phyloP scores from a whole-genome alignment of 2,888 invertebrate genomes.

The Drosophila birchii region DNA sequence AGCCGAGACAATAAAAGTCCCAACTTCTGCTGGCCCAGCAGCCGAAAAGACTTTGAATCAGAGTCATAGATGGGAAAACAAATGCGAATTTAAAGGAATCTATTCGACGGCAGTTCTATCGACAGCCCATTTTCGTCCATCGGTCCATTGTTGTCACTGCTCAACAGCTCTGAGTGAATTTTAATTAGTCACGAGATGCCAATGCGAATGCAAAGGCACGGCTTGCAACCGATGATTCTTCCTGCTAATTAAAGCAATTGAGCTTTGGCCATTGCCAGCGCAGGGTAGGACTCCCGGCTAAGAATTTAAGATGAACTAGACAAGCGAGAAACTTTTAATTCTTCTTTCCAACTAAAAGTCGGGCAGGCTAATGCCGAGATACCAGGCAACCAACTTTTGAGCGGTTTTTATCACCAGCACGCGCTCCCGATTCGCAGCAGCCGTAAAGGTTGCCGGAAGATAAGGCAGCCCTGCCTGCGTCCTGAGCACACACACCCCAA shows the following conservation, averaged over 20 bases:
- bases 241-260: conserved; percentile 9
- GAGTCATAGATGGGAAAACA: conserved; percentile 18
- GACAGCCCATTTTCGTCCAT: conserved; percentile 4
- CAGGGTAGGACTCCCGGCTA: not conserved
- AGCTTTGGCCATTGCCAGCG: not conserved
- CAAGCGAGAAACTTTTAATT: conserved; percentile 30
- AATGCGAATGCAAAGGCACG: not conserved
- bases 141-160: conserved; percentile 24
- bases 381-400: conserved; percentile 17
- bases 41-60: conserved; percentile 8
- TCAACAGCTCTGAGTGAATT: conserved; percentile 49
- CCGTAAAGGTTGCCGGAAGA: conserved; percentile 41
- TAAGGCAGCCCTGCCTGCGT: conserved; percentile 23
- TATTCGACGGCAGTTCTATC: conserved; percentile 32
- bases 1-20: conserved; percentile 62
- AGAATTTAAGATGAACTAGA: conserved; percentile 18
- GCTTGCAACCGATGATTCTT: conserved; percentile 1
- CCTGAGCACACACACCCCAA: conserved; percentile 15
- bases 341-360: conserved; percentile 30
- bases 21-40: conserved; percentile 52
- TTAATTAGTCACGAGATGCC: conserved; percentile 48
- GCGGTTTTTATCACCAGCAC: conserved; percentile 50
- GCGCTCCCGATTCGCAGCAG: conserved; percentile 49
- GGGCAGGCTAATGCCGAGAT: conserved; percentile 24
- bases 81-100: conserved; percentile 37